These are phyloP conservation scores for Lepidurus packardi DNA, from an alignment of 1,140 invertebrate genomes.

Conservation along the genomic window DNA sequence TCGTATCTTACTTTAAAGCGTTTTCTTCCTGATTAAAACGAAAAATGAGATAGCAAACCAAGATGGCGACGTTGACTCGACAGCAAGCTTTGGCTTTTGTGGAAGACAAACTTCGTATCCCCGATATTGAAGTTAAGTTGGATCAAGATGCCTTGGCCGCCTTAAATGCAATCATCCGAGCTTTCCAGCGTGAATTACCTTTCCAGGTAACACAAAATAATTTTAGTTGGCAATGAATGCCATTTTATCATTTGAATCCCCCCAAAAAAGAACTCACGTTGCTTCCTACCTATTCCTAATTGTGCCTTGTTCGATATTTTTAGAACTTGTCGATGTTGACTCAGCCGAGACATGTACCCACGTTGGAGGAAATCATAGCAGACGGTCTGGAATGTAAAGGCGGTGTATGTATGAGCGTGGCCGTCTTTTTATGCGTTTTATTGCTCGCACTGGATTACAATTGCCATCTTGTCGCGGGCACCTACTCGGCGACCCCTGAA, in stretches of 20 bases:
- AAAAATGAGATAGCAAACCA: conserved; percentile 15
- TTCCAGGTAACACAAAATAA: background rate
- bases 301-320: background rate
- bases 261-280: background rate
- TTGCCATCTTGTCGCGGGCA: conserved; percentile 5
- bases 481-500: background rate
- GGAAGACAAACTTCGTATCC: background rate
- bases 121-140: conserved; percentile 1
- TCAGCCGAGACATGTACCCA: background rate
- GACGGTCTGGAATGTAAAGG: background rate
- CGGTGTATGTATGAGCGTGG: background rate
- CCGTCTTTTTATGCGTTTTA: conserved; percentile 1
- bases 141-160: background rate
- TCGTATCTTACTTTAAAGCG: background rate
- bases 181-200: conserved; percentile 11
- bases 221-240: background rate
- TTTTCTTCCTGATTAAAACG: conserved; percentile 7
- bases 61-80: conserved; percentile 6
- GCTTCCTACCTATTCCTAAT: background rate
- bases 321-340: conserved; percentile 14
- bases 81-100: conserved; percentile 14
- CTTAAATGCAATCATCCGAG: conserved; percentile 14
- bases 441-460: background rate
- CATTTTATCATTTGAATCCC: background rate
- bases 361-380: background rate